Evolutionary conservation across 2,888 invertebrate genomes (phyloP), one percentile per base, ranked within the genome.

Genomic region (Phorcus lineatus): DNA sequence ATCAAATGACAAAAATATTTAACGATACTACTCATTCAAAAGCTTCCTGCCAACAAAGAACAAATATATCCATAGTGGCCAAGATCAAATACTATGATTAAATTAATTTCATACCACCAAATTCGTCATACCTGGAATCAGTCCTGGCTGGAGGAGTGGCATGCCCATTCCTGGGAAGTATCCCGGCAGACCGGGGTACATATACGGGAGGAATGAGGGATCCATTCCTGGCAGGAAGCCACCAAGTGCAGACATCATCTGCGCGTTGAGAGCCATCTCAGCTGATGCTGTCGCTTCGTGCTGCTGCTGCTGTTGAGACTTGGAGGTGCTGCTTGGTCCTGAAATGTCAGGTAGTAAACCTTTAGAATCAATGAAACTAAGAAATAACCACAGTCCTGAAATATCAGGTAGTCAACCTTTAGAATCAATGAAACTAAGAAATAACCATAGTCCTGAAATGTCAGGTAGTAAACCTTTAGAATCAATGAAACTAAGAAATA

Each of bases 61-160:
- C 7, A 9, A 28, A 9, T 11, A 70, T 19, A 28, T 24, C 11
- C 9, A 17, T 13, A 17, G 52, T 40, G 22, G n/a, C 16, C 16
- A n/a, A 11, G n/a, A 31, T 6, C 16, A 16, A 22, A 74, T n/a
- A 9, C 36, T 19, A 4, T 55, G 11, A 6, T 19, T 22, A 19
- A n/a, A n/a, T n/a, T 4, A 6, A 55, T 6, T 19, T 19, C 55
- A 55, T 11, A 7, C 1, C 22, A 7, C 24, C 19, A 19, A 9
- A 24, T 9, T 13, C 7, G 19, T 84, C 88, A 81, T 84, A 92
- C 92, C 91, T 86, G 92, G 91, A 84, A 92, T 87, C 77, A 91
- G 85, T 66, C 90, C 94, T 82, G 95, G 95, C 88, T 95, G 95
- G 89, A 95, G 93, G 91, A 95, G 94, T 88, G 92, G 91, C 83